Evolutionary conservation across 2,888 invertebrate genomes (phyloP), one percentile per base, ranked within the genome.

Genomic region (Cryptosula pallasiana): DNA sequence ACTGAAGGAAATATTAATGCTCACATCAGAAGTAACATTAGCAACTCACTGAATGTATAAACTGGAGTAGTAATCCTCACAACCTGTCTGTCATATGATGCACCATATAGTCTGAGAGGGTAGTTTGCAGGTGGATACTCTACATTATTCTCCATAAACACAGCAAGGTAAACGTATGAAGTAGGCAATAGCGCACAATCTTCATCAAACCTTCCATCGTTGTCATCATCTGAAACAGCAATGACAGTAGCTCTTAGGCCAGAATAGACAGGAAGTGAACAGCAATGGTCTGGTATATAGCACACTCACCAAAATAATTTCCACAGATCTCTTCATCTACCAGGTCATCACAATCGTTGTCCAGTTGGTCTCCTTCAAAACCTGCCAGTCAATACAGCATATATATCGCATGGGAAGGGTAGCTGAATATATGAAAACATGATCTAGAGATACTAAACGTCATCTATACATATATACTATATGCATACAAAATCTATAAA

Each of bases 261-360:
- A n/a, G n/a, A n/a, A n/a, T n/a, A n/a, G n/a, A 13, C 45, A 45
- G 45, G 45, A 20, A 45, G 45, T 45, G 45, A 20, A 5, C 45
- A 45, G 5, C 45, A n/a, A n/a, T n/a, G n/a, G n/a, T n/a, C n/a
- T n/a, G n/a, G n/a, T n/a, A n/a, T 45, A 16, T 20, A 9, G 9
- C 16, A 45, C 45, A 45, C 57, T 57, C 23, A 57, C 57, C 57
- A 5, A 57, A 23, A 5, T 57, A 5, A 57, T 57, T 57, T 5
- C n/a, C 57, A 57, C 57, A 57, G 57, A 57, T 57, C 57, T 78
- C 78, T 72, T 78, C 78, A 70, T 78, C 77, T 27, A 78, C 71
- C 13, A 27, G 32, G 1, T 76, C 78, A 70, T 78, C 76, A 73
- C 77, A 77, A 72, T 77, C 77, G 36, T 77, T 77, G 69, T 77